Evolutionary conservation across 2,797 vertebrate genomes (phyloP).

Genomic region (Harpagifer antarcticus): DNA sequence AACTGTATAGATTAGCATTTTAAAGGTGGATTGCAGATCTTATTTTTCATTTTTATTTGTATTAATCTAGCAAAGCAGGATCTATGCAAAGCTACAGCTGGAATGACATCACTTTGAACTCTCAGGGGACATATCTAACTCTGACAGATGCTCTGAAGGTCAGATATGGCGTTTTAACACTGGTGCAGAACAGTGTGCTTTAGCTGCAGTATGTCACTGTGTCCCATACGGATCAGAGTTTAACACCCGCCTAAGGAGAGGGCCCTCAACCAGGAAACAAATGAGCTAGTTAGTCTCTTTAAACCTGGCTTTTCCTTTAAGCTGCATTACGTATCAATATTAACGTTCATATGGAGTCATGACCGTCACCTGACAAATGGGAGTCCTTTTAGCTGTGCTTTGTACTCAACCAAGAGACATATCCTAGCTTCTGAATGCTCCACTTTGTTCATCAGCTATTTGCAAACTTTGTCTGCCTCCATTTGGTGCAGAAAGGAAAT

Average conservation of each 20-base stretch:
- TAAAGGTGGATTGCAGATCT: neutral
- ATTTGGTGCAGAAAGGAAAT: too few species aligned
- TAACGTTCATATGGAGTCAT: neutral
- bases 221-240: neutral
- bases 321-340: neutral
- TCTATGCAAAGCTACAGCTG: neutral
- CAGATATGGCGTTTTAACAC: neutral
- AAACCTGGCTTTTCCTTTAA: neutral
- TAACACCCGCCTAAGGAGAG: neutral
- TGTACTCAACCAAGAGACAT: neutral
- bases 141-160: neutral
- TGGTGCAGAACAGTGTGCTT: neutral
- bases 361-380: neutral
- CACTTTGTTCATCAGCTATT: too few species aligned
- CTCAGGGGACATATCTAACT: neutral
- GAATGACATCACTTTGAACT: neutral
- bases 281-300: neutral
- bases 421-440: too few species aligned
- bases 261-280: neutral
- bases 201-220: neutral
- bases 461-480: too few species aligned
- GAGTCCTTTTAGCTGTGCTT: neutral
- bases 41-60: neutral
- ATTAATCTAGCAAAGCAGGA: too few species aligned
- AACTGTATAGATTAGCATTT: slow-evolving; percentile 17